Conservation (phyloP, 2,888 invertebrate species). For the Lithophane socia region DNA sequence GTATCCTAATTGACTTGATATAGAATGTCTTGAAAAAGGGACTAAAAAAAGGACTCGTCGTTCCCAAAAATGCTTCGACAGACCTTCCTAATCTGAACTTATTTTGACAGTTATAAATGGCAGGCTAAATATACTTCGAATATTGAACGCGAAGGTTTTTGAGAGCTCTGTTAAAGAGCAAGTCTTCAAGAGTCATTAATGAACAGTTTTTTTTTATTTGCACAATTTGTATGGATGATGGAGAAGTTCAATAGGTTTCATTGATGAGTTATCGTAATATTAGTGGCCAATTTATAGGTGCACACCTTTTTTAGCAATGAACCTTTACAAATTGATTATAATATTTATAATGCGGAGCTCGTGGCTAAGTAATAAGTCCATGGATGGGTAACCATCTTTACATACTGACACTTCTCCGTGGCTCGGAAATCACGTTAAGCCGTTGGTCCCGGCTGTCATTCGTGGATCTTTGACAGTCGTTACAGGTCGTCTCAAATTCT, state of each 20-base stretch:
- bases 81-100: constrained; percentile 7
- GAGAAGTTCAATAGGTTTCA: too few species aligned
- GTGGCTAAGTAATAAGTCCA: too few species aligned
- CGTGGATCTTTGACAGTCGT: too few species aligned
- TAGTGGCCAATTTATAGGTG: neutral
- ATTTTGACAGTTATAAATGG: constrained; percentile 25
- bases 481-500: too few species aligned
- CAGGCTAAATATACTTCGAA: constrained; percentile 6
- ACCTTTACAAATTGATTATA: neutral
- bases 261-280: neutral
- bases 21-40: neutral
- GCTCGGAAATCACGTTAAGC: too few species aligned
- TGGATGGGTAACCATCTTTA: too few species aligned
- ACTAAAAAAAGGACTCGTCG: neutral
- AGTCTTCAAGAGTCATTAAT: neutral
- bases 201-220: neutral
- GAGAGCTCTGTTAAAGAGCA: neutral
- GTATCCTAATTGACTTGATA: neutral
- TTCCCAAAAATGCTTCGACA: neutral
- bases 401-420: too few species aligned
- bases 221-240: neutral
- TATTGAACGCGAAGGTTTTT: neutral
- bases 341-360: too few species aligned
- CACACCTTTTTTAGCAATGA: neutral
- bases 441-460: too few species aligned